Conservation (phyloP, 1,140 invertebrate genomes). For the Cardiocondyla obscurior region DNA sequence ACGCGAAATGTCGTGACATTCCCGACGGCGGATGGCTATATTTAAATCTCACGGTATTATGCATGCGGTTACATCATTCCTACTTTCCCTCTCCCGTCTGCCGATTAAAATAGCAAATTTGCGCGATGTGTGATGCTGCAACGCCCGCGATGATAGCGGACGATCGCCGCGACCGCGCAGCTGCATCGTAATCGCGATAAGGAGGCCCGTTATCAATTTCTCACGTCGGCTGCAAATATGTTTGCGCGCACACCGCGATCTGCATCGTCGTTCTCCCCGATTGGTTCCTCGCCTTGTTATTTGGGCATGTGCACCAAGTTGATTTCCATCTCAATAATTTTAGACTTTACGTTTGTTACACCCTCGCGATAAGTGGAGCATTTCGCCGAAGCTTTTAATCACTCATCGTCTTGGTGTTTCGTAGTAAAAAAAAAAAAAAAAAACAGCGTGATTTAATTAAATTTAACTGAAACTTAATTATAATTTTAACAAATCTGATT, state of each 20-base stretch:
- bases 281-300: background rate
- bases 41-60: conserved; percentile 64
- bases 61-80: conserved; percentile 66
- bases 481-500: background rate
- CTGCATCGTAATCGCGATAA: conserved; percentile 61
- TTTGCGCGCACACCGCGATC: conserved; percentile 49
- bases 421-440: too few relatives aligned
- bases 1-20: conserved; percentile 17
- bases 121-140: conserved; percentile 34
- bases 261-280: conserved; percentile 16
- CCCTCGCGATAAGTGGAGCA: background rate
- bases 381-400: background rate
- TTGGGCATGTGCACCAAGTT: background rate
- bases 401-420: too few relatives aligned
- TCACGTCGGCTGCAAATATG: conserved; percentile 62
- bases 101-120: conserved; percentile 69
- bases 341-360: background rate
- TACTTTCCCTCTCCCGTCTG: too few relatives aligned
- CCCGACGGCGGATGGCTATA: conserved; percentile 22
- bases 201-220: conserved; percentile 54
- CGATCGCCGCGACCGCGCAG: conserved; percentile 42
- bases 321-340: conserved; percentile 3
- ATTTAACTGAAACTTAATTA: background rate
- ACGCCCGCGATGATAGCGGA: background rate
- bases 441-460: background rate